Evolutionary conservation across 2,113 vertebrate species (phyloP).

Genomic region (Microtus montanus): DNA sequence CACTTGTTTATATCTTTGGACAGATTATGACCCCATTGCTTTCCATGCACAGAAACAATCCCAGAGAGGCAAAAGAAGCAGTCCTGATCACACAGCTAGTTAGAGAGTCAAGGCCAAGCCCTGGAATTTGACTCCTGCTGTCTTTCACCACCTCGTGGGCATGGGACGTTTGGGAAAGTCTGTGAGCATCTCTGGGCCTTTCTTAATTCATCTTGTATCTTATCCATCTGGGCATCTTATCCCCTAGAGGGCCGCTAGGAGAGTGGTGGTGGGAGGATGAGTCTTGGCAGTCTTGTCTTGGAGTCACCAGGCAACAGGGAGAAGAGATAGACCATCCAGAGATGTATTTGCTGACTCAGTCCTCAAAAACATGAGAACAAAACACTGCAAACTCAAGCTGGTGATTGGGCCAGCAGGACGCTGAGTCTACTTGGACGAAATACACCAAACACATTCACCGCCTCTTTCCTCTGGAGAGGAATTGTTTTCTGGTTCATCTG

Average conservation of each 20-base stretch:
- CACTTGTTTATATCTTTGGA: background rate
- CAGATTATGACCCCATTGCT: background rate
- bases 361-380: constrained; percentile 66
- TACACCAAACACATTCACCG: background rate
- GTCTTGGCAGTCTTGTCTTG: constrained; percentile 60
- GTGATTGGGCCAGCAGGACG: constrained; percentile 60
- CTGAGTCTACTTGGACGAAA: constrained; percentile 34
- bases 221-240: background rate
- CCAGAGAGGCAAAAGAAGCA: background rate
- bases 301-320: constrained; percentile 56
- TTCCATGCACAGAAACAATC: background rate
- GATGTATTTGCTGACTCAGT: constrained; percentile 62
- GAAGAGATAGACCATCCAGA: constrained; percentile 59
- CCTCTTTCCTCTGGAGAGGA: constrained; percentile 38
- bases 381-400: constrained; percentile 39
- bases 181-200: background rate
- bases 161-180: background rate
- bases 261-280: constrained; percentile 45
- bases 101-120: background rate
- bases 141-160: background rate
- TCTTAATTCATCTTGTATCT: constrained; percentile 30
- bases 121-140: background rate
- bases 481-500: constrained; percentile 40
- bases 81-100: background rate
- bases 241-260: constrained; percentile 41